Evolutionary conservation across 2,888 invertebrate species (phyloP).

Genomic region (Netelia inedita): DNA sequence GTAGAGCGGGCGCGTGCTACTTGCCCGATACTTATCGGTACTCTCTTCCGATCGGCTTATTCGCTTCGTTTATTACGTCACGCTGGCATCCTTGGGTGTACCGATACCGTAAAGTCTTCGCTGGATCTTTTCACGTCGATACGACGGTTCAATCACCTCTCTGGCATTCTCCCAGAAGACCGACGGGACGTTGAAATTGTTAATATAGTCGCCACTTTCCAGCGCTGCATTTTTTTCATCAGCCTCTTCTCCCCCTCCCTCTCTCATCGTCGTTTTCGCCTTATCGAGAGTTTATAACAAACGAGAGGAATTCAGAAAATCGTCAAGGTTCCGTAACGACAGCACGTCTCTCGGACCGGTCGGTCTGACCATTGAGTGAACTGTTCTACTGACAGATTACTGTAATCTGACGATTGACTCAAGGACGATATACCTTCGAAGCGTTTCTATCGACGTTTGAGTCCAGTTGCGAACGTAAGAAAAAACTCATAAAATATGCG

Average conservation of each 20-base stretch:
- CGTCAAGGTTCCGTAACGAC: constrained; percentile 46
- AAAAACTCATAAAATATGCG: constrained; percentile 5
- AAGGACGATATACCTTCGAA: constrained; percentile 49
- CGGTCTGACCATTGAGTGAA: constrained; percentile 61
- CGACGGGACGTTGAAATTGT: constrained; percentile 10
- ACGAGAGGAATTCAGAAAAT: constrained; percentile 45
- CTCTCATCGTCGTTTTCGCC: no score
- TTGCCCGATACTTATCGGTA: constrained; percentile 19
- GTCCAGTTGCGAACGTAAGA: neutral
- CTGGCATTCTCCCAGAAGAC: constrained; percentile 14
- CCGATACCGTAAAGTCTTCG: constrained; percentile 2
- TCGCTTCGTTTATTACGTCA: constrained; percentile 34
- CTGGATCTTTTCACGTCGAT: constrained; percentile 22
- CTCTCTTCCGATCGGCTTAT: constrained; percentile 17
- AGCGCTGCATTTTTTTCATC: constrained; percentile 6
- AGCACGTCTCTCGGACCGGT: constrained; percentile 1
- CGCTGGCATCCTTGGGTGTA: constrained; percentile 8
- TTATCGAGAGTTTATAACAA: neutral
- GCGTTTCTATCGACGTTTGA: constrained; percentile 14
- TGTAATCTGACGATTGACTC: constrained; percentile 60
- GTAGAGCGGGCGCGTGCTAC: constrained; percentile 22
- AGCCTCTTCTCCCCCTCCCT: neutral
- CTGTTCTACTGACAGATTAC: constrained; percentile 62
- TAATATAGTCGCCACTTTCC: constrained; percentile 32
- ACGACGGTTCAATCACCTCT: constrained; percentile 31